A percentile compares a stretch with the other conserved stretches of the same genome.
Evolutionary conservation across 1,140 invertebrate species (phyloP).

Genomic region (Drosophila grimshawi): DNA sequence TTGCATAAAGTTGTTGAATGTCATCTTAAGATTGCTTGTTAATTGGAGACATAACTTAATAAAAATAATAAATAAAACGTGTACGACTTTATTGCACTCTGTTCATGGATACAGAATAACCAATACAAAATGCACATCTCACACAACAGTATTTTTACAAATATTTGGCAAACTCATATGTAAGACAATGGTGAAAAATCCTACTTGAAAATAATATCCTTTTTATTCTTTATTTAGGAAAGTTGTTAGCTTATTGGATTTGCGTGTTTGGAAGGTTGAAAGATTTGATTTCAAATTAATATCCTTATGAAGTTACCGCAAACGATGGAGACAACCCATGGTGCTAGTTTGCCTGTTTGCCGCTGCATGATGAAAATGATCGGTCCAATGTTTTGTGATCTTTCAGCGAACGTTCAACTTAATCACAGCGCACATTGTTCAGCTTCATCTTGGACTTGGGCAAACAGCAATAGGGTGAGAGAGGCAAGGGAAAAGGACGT

Average conservation of each 20-base stretch:
- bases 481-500: conserved; percentile 14
- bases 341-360: conserved; percentile 31
- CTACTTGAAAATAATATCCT: too few species aligned
- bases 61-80: neutral
- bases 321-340: conserved; percentile 4
- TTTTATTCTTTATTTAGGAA: too few species aligned
- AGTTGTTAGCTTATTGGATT: too few species aligned
- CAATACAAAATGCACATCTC: neutral
- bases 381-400: conserved; percentile 78
- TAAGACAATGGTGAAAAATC: too few species aligned
- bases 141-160: too few species aligned
- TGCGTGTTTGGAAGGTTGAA: too few species aligned
- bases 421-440: conserved; percentile 72
- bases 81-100: neutral
- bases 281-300: neutral
- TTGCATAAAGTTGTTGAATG: conserved; percentile 19
- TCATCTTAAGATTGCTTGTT: neutral
- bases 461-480: neutral
- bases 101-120: neutral
- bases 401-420: conserved; percentile 75
- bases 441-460: conserved; percentile 8
- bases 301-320: neutral
- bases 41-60: conserved; percentile 2
- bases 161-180: too few species aligned
- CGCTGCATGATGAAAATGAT: conserved; percentile 65